Base-by-base conservation (phyloP, 2,113 vertebrate species). In the Colaptes auratus region DNA sequence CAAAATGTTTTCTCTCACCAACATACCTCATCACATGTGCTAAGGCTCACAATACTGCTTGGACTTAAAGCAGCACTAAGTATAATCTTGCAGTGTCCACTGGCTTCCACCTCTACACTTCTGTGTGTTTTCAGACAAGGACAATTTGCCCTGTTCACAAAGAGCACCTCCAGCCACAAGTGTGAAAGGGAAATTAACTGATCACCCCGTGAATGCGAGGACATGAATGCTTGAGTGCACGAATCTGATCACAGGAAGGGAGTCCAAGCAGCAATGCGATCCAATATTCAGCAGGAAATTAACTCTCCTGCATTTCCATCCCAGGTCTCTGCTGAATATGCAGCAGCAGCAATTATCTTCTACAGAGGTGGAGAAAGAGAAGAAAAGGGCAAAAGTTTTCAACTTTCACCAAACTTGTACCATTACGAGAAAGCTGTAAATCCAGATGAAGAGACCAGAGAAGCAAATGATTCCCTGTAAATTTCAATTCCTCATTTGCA, bases 401-500 rank as follows among this genome's bases (percentile, higher is more conserved):
- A 86, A 91, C 76, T 90, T 83, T 65, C 69, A 58, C 71, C 64
- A 79, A 86, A 93, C 80, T 90, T 81, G 17, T 10, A 55, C 30
- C 70, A 35, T 89, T 89, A 89, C 79, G 85, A 21, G 27, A 66
- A 42, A 79, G 55, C 84, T 70, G 44, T 31, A 92, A 91, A 88
- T 44, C 70, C 91, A 60, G 31, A 85, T 52, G 80, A 81, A 84
- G 80, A 90, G 65, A 83, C 58, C 76, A 88, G 60, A 84, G 82
- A 67, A 81, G 88, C 73, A 94, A 90, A 86, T 24, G 50, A 86
- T 52, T 79, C 81, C 90, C 93, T 66, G 35, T 30, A 93, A 93
- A 60, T 91, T 90, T 55, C 83, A 94, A 67, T 84, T 90, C 82
- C 93, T 93, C 93, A 93, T 96, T 96, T 93, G 84, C 90, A 90